Percentiles rank a stretch among this genome's conserved stretches.
Evolutionary conservation across 2,888 invertebrate species (phyloP).

Genomic region (Drosophila paramelanica): DNA sequence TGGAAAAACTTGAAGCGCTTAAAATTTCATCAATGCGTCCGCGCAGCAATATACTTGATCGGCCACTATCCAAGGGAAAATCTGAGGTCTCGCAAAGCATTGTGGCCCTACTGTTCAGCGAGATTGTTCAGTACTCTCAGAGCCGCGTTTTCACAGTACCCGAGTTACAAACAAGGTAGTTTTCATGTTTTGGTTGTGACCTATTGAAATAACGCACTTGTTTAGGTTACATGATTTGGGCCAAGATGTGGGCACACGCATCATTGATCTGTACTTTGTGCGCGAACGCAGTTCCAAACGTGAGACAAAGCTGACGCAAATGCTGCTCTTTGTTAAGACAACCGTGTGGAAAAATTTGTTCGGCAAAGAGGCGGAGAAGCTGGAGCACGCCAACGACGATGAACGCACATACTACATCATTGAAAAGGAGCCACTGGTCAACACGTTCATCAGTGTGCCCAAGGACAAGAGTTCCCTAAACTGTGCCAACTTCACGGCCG

Average conservation of each 20-base stretch:
- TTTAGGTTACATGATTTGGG: constrained; percentile 96
- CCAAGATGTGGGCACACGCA: constrained; percentile 95
- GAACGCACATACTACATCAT: constrained; percentile 99
- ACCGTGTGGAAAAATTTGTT: constrained; percentile 99
- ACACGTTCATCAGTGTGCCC: constrained; percentile 98
- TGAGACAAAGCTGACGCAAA: constrained; percentile 97
- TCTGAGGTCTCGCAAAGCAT: constrained; percentile 96
- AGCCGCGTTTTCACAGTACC: constrained; percentile 97
- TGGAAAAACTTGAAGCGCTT: constrained; percentile 83
- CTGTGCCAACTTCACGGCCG: constrained; percentile 99
- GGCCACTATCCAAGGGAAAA: constrained; percentile 95
- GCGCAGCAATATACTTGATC: constrained; percentile 90
- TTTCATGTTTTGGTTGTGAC: too few relatives aligned
- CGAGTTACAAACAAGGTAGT: constrained; percentile 97
- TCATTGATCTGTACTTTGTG: constrained; percentile 96
- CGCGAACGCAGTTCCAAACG: constrained; percentile 97
- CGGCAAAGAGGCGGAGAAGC: constrained; percentile 98
- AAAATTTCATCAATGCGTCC: constrained; percentile 84
- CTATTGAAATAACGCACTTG: not conserved
- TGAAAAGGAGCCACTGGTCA: constrained; percentile 98
- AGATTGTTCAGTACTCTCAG: constrained; percentile 99
- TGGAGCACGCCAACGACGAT: constrained; percentile 99
- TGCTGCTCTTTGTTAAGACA: constrained; percentile 97
- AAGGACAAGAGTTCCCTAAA: constrained; percentile 98
- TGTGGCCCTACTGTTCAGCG: constrained; percentile 98